Evolutionary conservation across 2,113 vertebrate genomes (phyloP), one percentile per base, ranked within the genome.

Genomic region (Thinocorus orbignyianus): DNA sequence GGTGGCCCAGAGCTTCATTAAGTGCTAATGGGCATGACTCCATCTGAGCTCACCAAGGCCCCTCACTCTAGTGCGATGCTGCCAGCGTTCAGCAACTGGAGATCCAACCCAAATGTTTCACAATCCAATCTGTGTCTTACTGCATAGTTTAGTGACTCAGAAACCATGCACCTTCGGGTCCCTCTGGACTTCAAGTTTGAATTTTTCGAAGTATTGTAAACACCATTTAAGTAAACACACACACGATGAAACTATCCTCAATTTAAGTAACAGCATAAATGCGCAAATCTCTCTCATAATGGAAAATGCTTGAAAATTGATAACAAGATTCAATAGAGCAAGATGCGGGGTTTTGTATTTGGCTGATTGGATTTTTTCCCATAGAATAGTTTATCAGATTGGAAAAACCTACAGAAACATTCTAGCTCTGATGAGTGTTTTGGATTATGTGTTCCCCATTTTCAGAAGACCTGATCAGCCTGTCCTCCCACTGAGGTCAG

Each of bases 381-480:
- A 0, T 10, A 55, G 20, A 74, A 51, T 28, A 51, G 13, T 83
- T 86, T 88, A 92, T 65, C 61, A 78, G 86, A 89, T 42, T 76
- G 69, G n/a, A 81, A 81, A 81, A 92, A 55, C 13, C 61, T 76
- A 84, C 22, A 81, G 48, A 79, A 92, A 79, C 69, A 74, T 44
- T 68, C 44, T 39, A 81, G 30, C 22, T 39, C 41, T 51, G 26
- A 81, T 74, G 26, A 89, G 13, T 66, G 73, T 64, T 91, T 78
- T 71, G 39, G 46, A 92, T 89, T 70, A 73, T 3, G 8, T 22
- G 35, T 93, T 86, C 35, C 42, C 22, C 42, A 57, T 80, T 77
- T 81, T 71, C 54, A 12, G 15, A 92, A 93, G 78, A 84, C 49
- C 52, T 79, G 81, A 95, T 89, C 41, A 91, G 68, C 55, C 54